These are phyloP conservation scores for Rissa tridactyla DNA, from an alignment of 2,113 vertebrate genomes.

Conservation along the genomic window DNA sequence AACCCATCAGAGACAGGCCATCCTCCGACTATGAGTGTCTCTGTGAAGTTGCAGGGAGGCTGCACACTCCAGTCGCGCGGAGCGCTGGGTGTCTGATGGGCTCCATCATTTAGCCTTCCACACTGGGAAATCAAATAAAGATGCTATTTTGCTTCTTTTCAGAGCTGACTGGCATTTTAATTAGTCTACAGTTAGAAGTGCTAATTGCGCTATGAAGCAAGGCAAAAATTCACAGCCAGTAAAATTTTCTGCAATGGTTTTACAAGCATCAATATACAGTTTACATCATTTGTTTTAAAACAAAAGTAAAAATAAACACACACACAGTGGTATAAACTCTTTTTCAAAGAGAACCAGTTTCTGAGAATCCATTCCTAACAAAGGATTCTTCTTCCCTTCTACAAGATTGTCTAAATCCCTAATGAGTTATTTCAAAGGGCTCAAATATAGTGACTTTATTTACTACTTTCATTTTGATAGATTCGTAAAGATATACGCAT, in stretches of 20 bases:
- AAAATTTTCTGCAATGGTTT: slow-evolving; percentile 48
- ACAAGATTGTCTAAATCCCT: neutral
- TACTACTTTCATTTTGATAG: neutral
- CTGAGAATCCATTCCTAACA: neutral
- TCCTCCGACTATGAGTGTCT: neutral
- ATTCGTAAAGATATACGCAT: neutral
- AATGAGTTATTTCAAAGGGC: neutral
- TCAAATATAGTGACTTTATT: neutral
- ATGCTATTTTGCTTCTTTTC: slow-evolving; percentile 62
- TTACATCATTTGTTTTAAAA: slow-evolving; percentile 3
- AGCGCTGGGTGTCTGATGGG: neutral
- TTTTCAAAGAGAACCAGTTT: neutral
- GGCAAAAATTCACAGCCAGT: slow-evolving; percentile 65
- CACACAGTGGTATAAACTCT: neutral
- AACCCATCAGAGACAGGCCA: neutral
- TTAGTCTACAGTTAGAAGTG: slow-evolving; percentile 66
- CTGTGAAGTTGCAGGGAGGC: neutral
- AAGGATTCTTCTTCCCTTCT: neutral
- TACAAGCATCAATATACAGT: slow-evolving; percentile 10
- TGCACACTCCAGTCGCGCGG: neutral
- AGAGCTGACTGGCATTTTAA: slow-evolving; percentile 70
- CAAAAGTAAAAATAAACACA: neutral
- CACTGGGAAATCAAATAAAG: slow-evolving; percentile 42
- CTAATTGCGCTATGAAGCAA: slow-evolving; percentile 59
- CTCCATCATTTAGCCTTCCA: slow-evolving; percentile 25